These are phyloP conservation scores for Centrocercus urophasianus DNA, from an alignment of 2,113 vertebrate species.

Conservation along the genomic window DNA sequence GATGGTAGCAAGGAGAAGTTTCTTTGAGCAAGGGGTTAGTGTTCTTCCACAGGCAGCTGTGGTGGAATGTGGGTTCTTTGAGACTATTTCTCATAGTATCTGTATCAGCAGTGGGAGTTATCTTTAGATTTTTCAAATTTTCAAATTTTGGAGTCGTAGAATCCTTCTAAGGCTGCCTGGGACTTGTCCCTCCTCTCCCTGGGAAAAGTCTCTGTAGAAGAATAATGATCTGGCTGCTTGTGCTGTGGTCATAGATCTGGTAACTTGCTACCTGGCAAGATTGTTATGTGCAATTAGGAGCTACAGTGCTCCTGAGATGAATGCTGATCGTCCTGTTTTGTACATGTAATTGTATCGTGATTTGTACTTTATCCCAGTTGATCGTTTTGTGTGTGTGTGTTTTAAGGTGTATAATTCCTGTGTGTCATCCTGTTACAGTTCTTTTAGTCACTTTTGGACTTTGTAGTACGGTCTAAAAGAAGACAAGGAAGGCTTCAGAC, in stretches of 20 bases:
- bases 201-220: not conserved
- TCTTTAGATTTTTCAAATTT: conserved; percentile 19
- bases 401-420: not conserved
- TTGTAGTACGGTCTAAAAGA: not conserved
- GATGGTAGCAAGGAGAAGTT: not conserved
- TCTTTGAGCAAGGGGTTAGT: not conserved
- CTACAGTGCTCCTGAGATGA: not conserved
- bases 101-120: not conserved
- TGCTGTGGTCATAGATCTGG: not conserved
- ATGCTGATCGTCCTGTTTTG: not conserved
- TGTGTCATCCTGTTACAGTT: not conserved
- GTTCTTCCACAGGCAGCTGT: not conserved
- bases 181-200: not conserved
- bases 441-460: not conserved
- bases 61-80: not conserved
- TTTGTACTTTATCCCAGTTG: not conserved
- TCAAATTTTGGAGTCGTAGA: not conserved
- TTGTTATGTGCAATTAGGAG: not conserved
- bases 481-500: not conserved
- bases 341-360: accelerated
- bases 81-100: not conserved
- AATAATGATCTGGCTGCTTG: not conserved
- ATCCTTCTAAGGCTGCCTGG: not conserved
- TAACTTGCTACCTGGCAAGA: not conserved
- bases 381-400: not conserved